phyloP scores from a whole-genome alignment of 53 echinoderm and acorn worm genomes.

The Temnopleurus reevesii region DNA sequence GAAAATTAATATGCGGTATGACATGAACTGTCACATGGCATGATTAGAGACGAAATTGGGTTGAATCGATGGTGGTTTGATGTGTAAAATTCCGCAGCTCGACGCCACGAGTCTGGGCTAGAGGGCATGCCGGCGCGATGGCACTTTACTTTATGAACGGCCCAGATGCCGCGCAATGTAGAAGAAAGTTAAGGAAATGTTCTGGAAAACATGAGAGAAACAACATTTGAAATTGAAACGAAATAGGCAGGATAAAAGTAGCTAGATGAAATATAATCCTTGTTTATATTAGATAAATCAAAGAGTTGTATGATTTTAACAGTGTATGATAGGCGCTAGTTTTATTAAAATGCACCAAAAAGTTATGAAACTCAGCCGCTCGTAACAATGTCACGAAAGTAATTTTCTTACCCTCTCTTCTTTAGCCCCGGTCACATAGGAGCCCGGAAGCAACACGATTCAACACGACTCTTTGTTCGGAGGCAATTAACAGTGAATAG shows the following conservation, averaged over 20 bases:
- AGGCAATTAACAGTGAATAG: too few relatives aligned
- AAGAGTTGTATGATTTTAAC: neutral
- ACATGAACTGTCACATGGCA: conserved; percentile 12
- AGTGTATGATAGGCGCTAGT: neutral
- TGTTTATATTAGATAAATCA: neutral
- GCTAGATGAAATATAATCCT: neutral
- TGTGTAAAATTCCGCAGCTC: neutral
- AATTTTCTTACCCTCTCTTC: too few relatives aligned
- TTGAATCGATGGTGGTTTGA: conserved; percentile 7
- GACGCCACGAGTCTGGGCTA: neutral
- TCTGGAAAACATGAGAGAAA: neutral
- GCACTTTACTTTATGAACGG: neutral
- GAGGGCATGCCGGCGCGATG: neutral
- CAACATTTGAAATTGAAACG: neutral
- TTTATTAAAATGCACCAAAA: neutral
- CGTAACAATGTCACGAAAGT: neutral
- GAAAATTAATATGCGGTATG: conserved; percentile 30
- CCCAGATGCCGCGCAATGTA: neutral
- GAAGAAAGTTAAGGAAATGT: neutral
- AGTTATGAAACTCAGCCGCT: neutral
- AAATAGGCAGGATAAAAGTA: neutral
- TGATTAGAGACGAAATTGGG: conserved; percentile 12
- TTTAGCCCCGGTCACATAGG: too few relatives aligned
- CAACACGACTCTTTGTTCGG: too few relatives aligned
- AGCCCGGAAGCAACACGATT: too few relatives aligned